Evolutionary conservation across 2,113 vertebrate genomes (phyloP), one percentile per base, ranked within the genome.

Genomic region (Hassar affinis): DNA sequence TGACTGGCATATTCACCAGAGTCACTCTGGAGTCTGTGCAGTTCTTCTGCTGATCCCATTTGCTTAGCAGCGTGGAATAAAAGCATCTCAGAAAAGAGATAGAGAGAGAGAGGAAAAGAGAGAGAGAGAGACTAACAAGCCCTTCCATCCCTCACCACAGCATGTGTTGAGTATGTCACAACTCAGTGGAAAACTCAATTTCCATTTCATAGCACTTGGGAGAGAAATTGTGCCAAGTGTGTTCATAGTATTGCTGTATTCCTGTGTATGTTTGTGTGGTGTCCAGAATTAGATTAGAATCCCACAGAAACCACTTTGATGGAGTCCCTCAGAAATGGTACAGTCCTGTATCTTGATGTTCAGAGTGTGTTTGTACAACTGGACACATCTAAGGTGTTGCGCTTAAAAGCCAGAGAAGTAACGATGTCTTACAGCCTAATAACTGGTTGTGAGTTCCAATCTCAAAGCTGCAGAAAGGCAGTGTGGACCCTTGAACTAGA

Each of bases 21-120:
- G 85, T 82, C 76, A 80, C 83, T 64, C 57, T 45, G 66, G 77
- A 90, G 86, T 68, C 82, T 75, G 78, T 79, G 86, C 72, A 77
- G 81, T 85, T 91, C 84, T 83, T 76, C 83, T 77, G 86, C 87
- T 87, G 85, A 92, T 91, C 85, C 86, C 89, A 91, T 92, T 92
- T 86, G 88, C 84, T 87, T 86, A 88, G 86, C 83, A 88, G 89
- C 84, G 89, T 89, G 85, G 87, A 89, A 89, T 84, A 89, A 91
- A 91, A 71, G 81, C 66, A 83, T 91, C 79, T 88, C 82, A 35
- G 51, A 51, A 51, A 25, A 69, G 38, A 42, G 38, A 42, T 2
- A 42, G 38, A 42, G 38, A 42, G 6, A 35, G 38, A 42, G 38
- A 42, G 38, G 6, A 9, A 8, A 9, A 76, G 78, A 83, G 68